Conservation (phyloP, 2,888 invertebrate genomes). For the Apamea crenata region DNA sequence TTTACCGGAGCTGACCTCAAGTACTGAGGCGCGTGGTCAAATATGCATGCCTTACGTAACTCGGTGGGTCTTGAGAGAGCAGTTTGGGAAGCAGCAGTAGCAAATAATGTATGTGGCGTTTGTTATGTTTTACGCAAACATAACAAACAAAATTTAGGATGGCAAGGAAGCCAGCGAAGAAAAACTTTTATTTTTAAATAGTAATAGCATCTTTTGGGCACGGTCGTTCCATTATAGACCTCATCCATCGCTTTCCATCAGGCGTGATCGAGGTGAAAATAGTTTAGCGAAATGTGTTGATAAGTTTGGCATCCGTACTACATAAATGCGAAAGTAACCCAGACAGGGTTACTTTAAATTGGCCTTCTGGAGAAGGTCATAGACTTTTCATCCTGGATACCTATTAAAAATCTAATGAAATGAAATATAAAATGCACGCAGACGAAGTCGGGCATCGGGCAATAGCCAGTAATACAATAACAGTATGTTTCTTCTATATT, state of each 20-base stretch:
- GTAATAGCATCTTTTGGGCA: no score
- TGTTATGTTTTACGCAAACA: no score
- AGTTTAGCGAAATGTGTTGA: no score
- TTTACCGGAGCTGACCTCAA: constrained; percentile 48
- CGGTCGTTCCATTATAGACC: no score
- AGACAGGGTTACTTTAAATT: no score
- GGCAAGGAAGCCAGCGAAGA: background rate
- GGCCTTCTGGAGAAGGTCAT: background rate
- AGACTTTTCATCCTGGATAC: background rate
- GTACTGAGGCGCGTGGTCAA: constrained; percentile 29
- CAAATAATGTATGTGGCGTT: background rate
- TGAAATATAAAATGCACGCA: background rate
- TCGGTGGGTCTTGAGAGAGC: background rate
- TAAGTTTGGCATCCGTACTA: no score
- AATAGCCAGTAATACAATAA: background rate
- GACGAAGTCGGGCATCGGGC: background rate
- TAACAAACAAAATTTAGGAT: background rate
- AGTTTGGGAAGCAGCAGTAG: background rate
- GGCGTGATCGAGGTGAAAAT: no score
- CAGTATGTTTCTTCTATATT: background rate
- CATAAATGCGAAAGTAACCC: no score
- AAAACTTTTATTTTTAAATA: background rate
- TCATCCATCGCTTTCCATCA: no score
- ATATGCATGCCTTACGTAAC: constrained; percentile 34
- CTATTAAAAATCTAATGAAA: background rate